Conservation (phyloP, 2,888 invertebrate genomes). For the Endomychus coccineus region DNA sequence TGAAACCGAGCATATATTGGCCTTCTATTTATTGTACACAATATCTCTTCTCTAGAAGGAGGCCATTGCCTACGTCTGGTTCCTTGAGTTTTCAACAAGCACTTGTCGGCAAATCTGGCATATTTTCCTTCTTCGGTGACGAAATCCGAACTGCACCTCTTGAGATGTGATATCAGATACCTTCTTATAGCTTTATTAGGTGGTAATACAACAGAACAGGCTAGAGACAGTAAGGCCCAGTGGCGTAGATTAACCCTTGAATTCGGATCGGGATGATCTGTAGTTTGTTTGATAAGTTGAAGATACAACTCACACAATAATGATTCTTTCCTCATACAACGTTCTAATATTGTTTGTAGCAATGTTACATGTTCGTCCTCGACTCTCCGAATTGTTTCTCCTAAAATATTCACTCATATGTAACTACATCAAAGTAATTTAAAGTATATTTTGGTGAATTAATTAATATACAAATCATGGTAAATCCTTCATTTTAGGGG, state of each 20-base stretch:
- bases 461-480: too few relatives aligned
- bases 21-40: constrained; percentile 84
- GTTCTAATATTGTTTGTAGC: constrained; percentile 82
- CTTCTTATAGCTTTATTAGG: constrained; percentile 78
- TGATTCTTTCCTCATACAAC: constrained; percentile 84
- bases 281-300: constrained; percentile 86
- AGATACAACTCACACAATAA: constrained; percentile 84
- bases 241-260: constrained; percentile 81
- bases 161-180: constrained; percentile 82
- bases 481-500: too few relatives aligned
- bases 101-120: constrained; percentile 87
- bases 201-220: constrained; percentile 77
- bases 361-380: constrained; percentile 85
- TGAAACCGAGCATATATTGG: constrained; percentile 87
- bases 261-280: constrained; percentile 84
- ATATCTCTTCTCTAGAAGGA: constrained; percentile 85
- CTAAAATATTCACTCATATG: constrained; percentile 39
- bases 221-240: constrained; percentile 82
- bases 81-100: constrained; percentile 64
- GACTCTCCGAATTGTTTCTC: constrained; percentile 59
- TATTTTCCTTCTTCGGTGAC: constrained; percentile 91
- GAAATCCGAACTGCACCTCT: constrained; percentile 79
- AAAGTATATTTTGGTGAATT: too few relatives aligned
- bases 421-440: too few relatives aligned
- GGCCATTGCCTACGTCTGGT: constrained; percentile 78